Base-by-base conservation (phyloP, 1,140 invertebrate species). In the Papilio aristodemus region DNA sequence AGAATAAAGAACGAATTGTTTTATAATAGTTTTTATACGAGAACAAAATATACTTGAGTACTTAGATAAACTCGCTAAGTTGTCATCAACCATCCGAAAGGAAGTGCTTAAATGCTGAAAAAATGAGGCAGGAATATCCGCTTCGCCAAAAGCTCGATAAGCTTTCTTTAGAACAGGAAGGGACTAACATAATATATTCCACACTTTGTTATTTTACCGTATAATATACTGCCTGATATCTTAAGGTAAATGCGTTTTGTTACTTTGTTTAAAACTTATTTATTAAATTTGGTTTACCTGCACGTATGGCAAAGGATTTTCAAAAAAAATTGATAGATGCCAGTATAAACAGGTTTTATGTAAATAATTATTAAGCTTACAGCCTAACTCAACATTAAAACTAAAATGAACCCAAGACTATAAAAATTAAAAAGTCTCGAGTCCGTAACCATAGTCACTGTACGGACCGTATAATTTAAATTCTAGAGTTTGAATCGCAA, bases 91-190 rank as follows among this genome's bases (percentile, higher is more conserved):
- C 19, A 22, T 50, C 19, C 19, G 9, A 4, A 50, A 50, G 46
- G 46, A 50, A 50, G 46, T 50, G 46, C 46, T 50, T 50, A 50
- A 50, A 50, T 22, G 46, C 19, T 50, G 46, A 25, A 50, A 50
- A 50, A 50, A 50, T 50, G 46, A 2, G 19, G 17, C 46, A 19
- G 22, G 46, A 50, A 43, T 43, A 43, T 43, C 11, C 41, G 13
- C 41, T 43, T 14, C 19, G 46, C 46, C 9, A 50, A 22, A 50
- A 50, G 46, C 46, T 50, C 46, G 46, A 50, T 50, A 50, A 50
- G 46, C 46, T 22, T 50, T 17, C 46, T 4, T 22, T 50, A 19
- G 17, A 50, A 50, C 19, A 50, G 46, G 46, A 50, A 50, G 17
- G 46, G 46, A 50, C 46, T 22, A 10, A 22, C 46, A 50, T 22